A percentile compares a stretch with the other conserved stretches of the same genome.
phyloP scores from a whole-genome alignment of 53 echinoderm and acorn worm genomes.

The Mesocentrotus franciscanus region DNA sequence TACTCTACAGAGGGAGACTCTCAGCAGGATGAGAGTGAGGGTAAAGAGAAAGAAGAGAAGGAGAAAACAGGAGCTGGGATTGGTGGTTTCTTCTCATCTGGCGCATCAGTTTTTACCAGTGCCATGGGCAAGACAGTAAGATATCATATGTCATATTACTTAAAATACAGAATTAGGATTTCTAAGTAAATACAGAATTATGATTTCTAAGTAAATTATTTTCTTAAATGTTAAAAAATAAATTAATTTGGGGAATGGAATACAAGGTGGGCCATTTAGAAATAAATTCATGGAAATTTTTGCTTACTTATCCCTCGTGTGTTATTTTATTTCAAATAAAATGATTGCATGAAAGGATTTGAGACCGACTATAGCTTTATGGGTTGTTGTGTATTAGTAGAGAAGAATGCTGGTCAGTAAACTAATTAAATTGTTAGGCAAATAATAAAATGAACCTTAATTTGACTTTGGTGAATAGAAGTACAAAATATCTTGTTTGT shows the following conservation, averaged over 20 bases:
- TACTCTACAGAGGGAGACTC: not conserved
- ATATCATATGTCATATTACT: not conserved
- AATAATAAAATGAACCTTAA: not conserved
- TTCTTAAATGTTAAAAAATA: too few species aligned
- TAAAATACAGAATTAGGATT: not conserved
- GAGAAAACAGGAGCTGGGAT: conserved; percentile 42
- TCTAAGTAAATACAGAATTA: too few species aligned
- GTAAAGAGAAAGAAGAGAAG: conserved; percentile 41
- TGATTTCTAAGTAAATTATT: too few species aligned
- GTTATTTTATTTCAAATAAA: too few species aligned
- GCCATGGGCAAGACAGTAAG: conserved; percentile 91
- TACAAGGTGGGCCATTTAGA: too few species aligned
- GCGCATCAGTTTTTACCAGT: conserved; percentile 85
- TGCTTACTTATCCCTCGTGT: too few species aligned
- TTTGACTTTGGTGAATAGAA: not conserved
- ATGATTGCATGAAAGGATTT: too few species aligned
- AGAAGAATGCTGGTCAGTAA: not conserved
- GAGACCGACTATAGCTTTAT: too few species aligned
- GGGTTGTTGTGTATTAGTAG: not conserved
- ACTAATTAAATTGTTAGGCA: not conserved
- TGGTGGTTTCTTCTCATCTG: conserved; percentile 83
- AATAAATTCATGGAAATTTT: too few species aligned
- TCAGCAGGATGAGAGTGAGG: not conserved
- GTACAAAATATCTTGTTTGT: not conserved
- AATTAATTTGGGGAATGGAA: too few species aligned